A percentile compares a stretch with the other conserved stretches of the same genome.
These are phyloP conservation scores for Phalacrocorax pelagicus DNA, from an alignment of 2,113 vertebrate genomes.

Conservation along the genomic window DNA sequence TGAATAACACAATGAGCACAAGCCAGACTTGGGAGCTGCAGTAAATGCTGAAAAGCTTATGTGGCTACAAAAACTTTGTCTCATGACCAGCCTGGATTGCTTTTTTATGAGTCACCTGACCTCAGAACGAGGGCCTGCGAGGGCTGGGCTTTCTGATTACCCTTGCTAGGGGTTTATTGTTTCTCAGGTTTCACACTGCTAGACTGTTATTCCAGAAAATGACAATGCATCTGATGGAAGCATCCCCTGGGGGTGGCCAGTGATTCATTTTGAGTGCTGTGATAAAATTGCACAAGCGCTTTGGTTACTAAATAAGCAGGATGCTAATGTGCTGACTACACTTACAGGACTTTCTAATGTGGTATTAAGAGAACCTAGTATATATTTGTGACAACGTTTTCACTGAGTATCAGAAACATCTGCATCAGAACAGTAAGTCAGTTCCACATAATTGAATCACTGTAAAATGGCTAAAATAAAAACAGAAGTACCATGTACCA, in stretches of 20 bases:
- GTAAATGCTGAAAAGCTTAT: slow-evolving; percentile 60
- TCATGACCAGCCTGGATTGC: slow-evolving; percentile 42
- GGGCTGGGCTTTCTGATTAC: slow-evolving; percentile 1
- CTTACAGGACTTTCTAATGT: background rate
- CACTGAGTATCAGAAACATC: background rate
- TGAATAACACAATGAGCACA: slow-evolving; percentile 30
- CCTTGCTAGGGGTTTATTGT: background rate
- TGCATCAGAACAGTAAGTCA: slow-evolving; percentile 1
- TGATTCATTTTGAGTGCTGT: background rate
- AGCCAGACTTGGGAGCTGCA: slow-evolving; percentile 25
- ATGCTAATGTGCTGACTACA: background rate
- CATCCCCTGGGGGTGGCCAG: background rate
- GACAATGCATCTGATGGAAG: background rate
- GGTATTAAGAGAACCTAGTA: background rate
- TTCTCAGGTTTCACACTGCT: slow-evolving; percentile 2
- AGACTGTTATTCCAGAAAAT: slow-evolving; percentile 31
- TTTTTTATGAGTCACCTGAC: slow-evolving; percentile 48
- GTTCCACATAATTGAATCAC: background rate
- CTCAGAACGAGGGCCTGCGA: background rate
- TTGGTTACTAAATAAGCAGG: background rate
- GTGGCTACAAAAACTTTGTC: slow-evolving; percentile 53
- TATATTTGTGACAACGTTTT: background rate
- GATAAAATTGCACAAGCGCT: background rate
- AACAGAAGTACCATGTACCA: background rate
- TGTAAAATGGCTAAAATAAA: background rate